A percentile compares a stretch with the other conserved stretches of the same genome.
Evolutionary conservation across 2,113 vertebrate species (phyloP).

Genomic region (Oryzias javanicus): DNA sequence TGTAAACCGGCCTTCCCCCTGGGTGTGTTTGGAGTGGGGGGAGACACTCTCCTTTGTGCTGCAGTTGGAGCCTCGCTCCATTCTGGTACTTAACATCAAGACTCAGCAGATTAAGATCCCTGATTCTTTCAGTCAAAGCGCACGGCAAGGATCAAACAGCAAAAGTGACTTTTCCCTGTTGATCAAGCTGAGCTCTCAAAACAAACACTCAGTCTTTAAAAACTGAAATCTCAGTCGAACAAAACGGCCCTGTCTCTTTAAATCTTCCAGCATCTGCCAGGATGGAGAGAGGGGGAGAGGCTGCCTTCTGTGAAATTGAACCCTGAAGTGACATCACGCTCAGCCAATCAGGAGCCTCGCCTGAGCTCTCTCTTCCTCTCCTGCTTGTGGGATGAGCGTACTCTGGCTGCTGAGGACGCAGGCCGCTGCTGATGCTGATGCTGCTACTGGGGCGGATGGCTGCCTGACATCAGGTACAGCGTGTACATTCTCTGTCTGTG

Average conservation of each 20-base stretch:
- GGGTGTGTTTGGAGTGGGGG: conserved; percentile 23
- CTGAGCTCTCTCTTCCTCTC: conserved; percentile 36
- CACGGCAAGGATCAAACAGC: conserved; percentile 2
- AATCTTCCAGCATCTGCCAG: conserved; percentile 55
- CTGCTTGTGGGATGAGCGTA: conserved; percentile 35
- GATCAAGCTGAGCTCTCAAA: no score
- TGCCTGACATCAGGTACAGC: conserved; percentile 46
- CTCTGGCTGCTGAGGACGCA: conserved; percentile 33
- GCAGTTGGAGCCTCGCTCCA: conserved; percentile 55
- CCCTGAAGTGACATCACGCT: conserved; percentile 66
- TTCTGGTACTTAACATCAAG: conserved; percentile 60
- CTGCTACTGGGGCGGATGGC: conserved; percentile 36
- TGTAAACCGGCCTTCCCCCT: conserved; percentile 49
- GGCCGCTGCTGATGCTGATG: conserved; percentile 38
- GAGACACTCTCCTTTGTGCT: conserved; percentile 55
- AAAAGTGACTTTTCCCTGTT: not conserved
- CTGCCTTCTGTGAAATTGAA: conserved; percentile 47
- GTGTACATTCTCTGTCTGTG: conserved; percentile 2
- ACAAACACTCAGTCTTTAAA: not conserved
- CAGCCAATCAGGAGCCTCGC: conserved; percentile 56
- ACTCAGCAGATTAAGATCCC: conserved; percentile 34
- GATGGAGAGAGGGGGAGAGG: conserved; percentile 36
- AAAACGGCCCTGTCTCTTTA: conserved; percentile 69
- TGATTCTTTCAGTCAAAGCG: conserved; percentile 1
- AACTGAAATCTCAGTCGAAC: conserved; percentile 14